Evolutionary conservation across 2,113 vertebrate genomes (phyloP).

Genomic region (Cochlearius cochlearius): DNA sequence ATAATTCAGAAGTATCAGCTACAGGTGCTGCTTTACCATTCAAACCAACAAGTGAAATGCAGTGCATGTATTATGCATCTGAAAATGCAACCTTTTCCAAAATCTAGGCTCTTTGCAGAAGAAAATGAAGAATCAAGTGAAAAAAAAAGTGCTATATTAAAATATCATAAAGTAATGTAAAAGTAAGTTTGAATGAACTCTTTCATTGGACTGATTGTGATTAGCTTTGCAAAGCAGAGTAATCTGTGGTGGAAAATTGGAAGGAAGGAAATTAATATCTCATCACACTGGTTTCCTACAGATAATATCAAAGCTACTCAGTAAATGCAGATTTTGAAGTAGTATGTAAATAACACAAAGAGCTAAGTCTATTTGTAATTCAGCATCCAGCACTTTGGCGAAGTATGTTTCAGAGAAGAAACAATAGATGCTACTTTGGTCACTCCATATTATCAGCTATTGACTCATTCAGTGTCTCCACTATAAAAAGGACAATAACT

Average conservation of each 20-base stretch:
- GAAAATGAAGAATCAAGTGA: background rate
- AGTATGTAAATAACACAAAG: background rate
- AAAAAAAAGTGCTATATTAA: background rate
- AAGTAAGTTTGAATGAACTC: background rate
- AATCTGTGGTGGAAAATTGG: background rate
- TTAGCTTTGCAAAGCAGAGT: background rate
- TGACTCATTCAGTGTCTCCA: background rate
- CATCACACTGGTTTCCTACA: background rate
- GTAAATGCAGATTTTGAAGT: background rate
- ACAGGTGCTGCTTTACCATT: background rate
- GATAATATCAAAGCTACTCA: background rate
- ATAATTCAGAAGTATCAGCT: background rate
- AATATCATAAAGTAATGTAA: background rate
- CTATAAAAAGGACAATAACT: background rate
- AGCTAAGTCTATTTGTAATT: background rate
- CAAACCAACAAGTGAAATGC: background rate
- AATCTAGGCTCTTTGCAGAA: background rate
- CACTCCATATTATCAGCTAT: background rate
- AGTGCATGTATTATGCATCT: background rate
- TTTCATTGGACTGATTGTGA: background rate
- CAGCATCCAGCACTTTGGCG: background rate
- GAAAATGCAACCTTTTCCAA: background rate
- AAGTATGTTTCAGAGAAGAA: background rate
- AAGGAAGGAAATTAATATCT: slow-evolving; percentile 1
- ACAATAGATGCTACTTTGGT: background rate